Evolutionary conservation across 53 echinoderm and acorn worm genomes (phyloP).

Genomic region (Stichopus horrens): DNA sequence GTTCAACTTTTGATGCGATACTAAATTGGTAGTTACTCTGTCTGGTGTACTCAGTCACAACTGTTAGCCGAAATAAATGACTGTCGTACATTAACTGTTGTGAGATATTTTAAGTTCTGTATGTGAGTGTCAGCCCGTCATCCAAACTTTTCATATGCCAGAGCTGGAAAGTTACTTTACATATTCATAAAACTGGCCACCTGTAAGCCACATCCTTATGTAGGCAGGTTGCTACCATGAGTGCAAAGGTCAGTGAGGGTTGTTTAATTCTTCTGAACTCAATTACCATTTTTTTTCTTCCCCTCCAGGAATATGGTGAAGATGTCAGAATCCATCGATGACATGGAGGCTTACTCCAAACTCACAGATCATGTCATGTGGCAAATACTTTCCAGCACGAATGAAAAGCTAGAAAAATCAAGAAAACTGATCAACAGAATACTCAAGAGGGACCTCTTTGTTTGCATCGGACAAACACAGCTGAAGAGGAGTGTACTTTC

Average conservation of each 20-base stretch:
- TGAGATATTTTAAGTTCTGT: not conserved
- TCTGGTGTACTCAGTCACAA: too few relatives aligned
- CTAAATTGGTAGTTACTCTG: too few relatives aligned
- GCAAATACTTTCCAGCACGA: slow-evolving; percentile 58
- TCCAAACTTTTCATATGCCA: too few relatives aligned
- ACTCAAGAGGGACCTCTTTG: slow-evolving; percentile 72
- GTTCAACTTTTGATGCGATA: too few relatives aligned
- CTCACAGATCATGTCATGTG: slow-evolving; percentile 76
- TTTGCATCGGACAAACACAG: slow-evolving; percentile 82
- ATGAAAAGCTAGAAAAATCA: slow-evolving; percentile 52
- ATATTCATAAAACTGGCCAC: too few relatives aligned
- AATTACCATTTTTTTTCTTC: not conserved
- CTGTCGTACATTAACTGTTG: too few relatives aligned
- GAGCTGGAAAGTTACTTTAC: too few relatives aligned
- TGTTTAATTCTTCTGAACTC: too few relatives aligned
- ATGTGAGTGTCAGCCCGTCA: not conserved
- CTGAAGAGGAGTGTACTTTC: slow-evolving; percentile 37
- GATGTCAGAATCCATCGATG: slow-evolving; percentile 85
- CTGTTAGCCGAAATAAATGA: too few relatives aligned
- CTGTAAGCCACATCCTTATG: too few relatives aligned
- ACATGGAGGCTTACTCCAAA: slow-evolving; percentile 84
- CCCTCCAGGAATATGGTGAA: slow-evolving; percentile 43
- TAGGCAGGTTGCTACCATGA: too few relatives aligned
- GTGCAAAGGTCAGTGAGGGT: too few relatives aligned
- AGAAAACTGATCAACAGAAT: slow-evolving; percentile 62